Evolutionary conservation across 2,113 vertebrate genomes (phyloP), one percentile per base, ranked within the genome.

Genomic region (Trinectes maculatus): DNA sequence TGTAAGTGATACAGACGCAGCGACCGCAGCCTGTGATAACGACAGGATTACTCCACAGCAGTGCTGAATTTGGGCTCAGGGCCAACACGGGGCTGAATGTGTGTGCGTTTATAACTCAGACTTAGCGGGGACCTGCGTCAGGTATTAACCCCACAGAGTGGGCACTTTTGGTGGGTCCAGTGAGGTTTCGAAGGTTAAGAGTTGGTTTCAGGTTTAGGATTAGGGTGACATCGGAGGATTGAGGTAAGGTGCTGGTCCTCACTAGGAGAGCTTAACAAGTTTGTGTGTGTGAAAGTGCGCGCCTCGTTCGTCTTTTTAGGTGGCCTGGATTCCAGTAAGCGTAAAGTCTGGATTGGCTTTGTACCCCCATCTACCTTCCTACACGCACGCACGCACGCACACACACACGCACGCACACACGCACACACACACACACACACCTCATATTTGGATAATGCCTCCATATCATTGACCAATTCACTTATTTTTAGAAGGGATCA

Each of bases 261-360:
- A 44, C 19, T 22, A 24, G 24, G 43, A 46, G 13, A 46, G 43
- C 6, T 6, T 4, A 9, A 10, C 10, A 10, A 19, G 7, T 24
- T 5, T 46, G 61, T 40, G 46, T 37, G 58, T 52, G 51, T 64
- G 36, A 59, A 46, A 12, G 60, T 53, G 31, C 36, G 48, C 59
- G 60, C 61, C 24, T 67, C 39, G 33, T 54, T 66, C 74, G 56
- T 75, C 74, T 75, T 68, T 84, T 79, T 79, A 85, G 82, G 83
- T 90, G 87, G 83, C 82, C 74, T 71, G 21, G 56, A 15, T 87
- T 87, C 85, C 82, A 77, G 82, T 80, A 86, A 88, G 60, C 52
- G 48, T 53, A 59, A 55, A 61, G 66, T 72, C 57, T 69, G 48
- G 63, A 66, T 67, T 74, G 79, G 86, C 66, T 73, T 42, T 0